Evolutionary conservation across 35 echinoderm and acorn worm genomes (phyloP), one percentile per base, ranked within the genome.

Genomic region (Apostichopus japonicus): DNA sequence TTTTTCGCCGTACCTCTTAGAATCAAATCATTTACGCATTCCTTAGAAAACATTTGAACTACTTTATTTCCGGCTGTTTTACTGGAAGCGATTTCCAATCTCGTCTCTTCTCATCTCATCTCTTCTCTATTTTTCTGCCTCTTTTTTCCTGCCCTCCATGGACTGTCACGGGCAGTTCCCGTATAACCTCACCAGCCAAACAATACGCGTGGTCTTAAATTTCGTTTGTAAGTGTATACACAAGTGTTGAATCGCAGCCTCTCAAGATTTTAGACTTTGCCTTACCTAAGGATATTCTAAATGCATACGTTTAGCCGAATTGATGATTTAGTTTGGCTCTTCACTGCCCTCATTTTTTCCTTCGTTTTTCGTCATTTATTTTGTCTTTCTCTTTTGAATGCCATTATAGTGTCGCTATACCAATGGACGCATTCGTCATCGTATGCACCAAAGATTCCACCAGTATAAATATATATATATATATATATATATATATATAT

Each of bases 271-370:
- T 57, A 84, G 33, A 89, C 86, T 89, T 67, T 89, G 86, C 72
- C 86, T 72, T 10, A 71, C 86, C 86, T 89, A 23, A 89, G 86
- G 86, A 44, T 89, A 89, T 89, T 89, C 86, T 89, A 89, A 67
- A 89, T 89, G 67, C 86, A 89, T 89, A 89, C 86, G 67, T 89
- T 89, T 89, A 89, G 86, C 86, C 86, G 86, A 89, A 62, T 89
- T 89, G 86, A 89, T 51, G 62, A 89, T 21, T 58, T 87, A 54
- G 57, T 44, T 24, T 24, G 7, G 84, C 84, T 65, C 84, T 87
- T 87, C 56, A 65, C 23, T 87, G 84, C 21, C 57, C 84, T 87
- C 84, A 87, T 87, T 87, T 56, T 53, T 65, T 21, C 33, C 79
- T 54, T 54, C 51, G 33, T 54, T 81, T 54, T 52, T 2, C 79